Percentiles rank a stretch among this genome's conserved stretches.
These are phyloP conservation scores for Nasua narica DNA, from an alignment of 2,797 vertebrate species.

Conservation along the genomic window DNA sequence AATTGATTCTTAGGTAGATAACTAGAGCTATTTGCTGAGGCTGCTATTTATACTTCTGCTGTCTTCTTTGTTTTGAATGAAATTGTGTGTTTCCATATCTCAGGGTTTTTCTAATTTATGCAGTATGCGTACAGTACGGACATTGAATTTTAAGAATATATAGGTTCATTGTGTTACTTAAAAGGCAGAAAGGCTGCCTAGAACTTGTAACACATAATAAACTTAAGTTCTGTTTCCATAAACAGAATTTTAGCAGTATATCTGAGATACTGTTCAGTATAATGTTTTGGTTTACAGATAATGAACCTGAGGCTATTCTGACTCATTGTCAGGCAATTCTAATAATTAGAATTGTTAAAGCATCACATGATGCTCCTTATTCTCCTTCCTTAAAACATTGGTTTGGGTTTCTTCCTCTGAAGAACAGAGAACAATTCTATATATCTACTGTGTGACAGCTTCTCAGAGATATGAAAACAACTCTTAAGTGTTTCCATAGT, in stretches of 20 bases:
- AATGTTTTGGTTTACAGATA: neutral
- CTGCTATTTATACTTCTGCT: constrained; percentile 1
- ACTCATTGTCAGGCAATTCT: neutral
- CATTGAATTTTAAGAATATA: neutral
- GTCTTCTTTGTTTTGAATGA: neutral
- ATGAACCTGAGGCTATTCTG: neutral
- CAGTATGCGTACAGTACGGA: neutral
- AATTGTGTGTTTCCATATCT: neutral
- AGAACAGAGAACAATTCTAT: neutral
- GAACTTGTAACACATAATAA: neutral
- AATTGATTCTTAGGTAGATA: constrained; percentile 16
- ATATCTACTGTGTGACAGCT: neutral
- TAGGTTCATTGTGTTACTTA: neutral
- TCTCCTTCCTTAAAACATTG: neutral
- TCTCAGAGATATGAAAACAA: neutral
- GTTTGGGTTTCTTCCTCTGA: neutral
- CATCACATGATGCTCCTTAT: neutral
- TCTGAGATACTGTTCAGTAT: neutral
- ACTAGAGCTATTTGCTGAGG: constrained; percentile 19
- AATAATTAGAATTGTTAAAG: neutral
- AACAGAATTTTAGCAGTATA: neutral
- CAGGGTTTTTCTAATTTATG: neutral
- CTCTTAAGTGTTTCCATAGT: neutral
- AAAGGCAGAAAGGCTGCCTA: neutral
- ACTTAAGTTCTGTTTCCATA: neutral